Evolutionary conservation across 2,797 vertebrate genomes (phyloP), one percentile per base, ranked within the genome.

Genomic region (Pipistrellus pipistrellus): DNA sequence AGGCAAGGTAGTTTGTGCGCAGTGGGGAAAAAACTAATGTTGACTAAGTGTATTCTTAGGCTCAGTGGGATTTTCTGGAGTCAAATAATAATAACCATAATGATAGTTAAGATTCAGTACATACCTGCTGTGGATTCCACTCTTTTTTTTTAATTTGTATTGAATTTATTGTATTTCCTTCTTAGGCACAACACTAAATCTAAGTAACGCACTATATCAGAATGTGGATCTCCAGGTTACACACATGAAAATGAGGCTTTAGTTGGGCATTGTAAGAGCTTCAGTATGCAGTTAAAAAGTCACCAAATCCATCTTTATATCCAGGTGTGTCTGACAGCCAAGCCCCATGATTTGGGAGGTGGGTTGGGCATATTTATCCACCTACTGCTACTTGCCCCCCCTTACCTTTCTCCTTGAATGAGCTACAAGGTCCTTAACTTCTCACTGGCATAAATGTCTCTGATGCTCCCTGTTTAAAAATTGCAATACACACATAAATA

Each of bases 401-500:
- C 94, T 97, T 97, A 96, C 85, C 92, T 96, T 96, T 97, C 96
- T 96, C 96, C 97, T 97, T 97, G 96, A 96, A 95, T 0, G 64
- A 95, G 94, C 93, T 96, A 87, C 83, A 93, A 85, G 86, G 93
- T 90, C 76, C 46, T 95, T 97, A 96, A 95, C 88, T 95, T 96
- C 80, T 97, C 83, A 94, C 83, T 94, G 93, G 85, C 80, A n/a
- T 93, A 94, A 96, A 90, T 93, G 88, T 93, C 94, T 97, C 93
- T 97, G 90, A 96, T 96, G 94, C 55, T 96, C n/a, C 41, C 51
- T 90, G 68, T 96, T 97, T 97, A 96, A 97, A 97, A 96, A 96
- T 76, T 94, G 96, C 96, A 94, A 95, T 94, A 93, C 51, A 95
- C 73, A 96, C 93, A 96, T 97, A 97, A 97, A 97, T 97, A 96